A percentile compares a stretch with the other conserved stretches of the same genome.
These are phyloP conservation scores for Aldabrachelys gigantea DNA, from an alignment of 2,113 vertebrate genomes.

Conservation along the genomic window DNA sequence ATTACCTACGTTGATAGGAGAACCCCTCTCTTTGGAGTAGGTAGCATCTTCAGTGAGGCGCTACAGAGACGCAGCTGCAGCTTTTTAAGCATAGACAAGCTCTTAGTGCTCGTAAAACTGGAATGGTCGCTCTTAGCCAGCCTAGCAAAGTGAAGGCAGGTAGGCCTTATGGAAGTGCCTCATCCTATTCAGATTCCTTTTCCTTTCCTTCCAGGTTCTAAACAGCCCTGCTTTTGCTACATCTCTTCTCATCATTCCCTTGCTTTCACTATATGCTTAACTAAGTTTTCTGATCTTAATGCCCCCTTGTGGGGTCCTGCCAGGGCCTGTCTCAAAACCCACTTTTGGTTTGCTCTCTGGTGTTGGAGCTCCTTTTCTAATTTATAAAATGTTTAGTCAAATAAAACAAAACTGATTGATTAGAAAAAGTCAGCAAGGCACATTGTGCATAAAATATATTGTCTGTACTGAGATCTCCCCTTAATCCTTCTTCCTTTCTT, in stretches of 20 bases:
- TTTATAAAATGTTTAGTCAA: neutral
- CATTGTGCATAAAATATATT: fast-evolving
- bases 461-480: neutral
- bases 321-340: neutral
- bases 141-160: neutral
- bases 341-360: neutral
- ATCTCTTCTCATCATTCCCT: neutral
- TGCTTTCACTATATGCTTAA: neutral
- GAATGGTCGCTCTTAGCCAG: fast-evolving
- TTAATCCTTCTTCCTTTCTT: neutral
- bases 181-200: neutral
- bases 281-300: neutral
- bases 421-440: neutral
- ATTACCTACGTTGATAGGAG: no score
- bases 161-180: neutral
- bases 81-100: no score
- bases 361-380: neutral
- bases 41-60: no score
- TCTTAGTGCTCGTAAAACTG: neutral
- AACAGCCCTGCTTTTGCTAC: neutral
- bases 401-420: neutral
- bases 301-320: neutral
- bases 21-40: no score
- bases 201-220: neutral
- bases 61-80: no score